Conservation (phyloP, 2,797 vertebrate species). For the Macroramphosus scolopax region DNA sequence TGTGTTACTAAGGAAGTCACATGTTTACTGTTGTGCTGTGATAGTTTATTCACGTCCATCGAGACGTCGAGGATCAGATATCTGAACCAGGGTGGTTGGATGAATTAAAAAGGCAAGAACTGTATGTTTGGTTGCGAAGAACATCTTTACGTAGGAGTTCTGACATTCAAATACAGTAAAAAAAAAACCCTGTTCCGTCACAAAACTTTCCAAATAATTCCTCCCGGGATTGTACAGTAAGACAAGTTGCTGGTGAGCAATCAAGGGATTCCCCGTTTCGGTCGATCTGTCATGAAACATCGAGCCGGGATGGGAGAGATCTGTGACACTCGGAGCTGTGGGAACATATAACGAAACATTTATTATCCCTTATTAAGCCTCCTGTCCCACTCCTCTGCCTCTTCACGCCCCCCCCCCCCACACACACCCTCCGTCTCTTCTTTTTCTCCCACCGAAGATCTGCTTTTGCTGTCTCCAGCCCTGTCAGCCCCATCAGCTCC, state of each 20-base stretch:
- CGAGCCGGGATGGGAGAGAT: conserved; percentile 31
- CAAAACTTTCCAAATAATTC: conserved; percentile 50
- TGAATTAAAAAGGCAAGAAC: too few relatives aligned
- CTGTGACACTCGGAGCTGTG: conserved; percentile 51
- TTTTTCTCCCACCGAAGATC: conserved; percentile 45
- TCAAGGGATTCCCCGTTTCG: conserved; percentile 67
- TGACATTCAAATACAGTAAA: too few relatives aligned
- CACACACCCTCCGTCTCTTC: conserved; percentile 15
- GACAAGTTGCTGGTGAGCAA: conserved; percentile 46
- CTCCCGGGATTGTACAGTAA: conserved; percentile 38
- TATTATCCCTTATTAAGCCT: conserved; percentile 42
- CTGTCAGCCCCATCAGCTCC: conserved; percentile 63
- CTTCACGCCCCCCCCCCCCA: conserved; percentile 14
- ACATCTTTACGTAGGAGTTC: background rate
- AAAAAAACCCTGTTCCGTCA: background rate
- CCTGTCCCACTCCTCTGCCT: conserved; percentile 25
- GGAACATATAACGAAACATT: conserved; percentile 47
- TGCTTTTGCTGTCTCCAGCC: conserved; percentile 52
- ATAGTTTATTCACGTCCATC: background rate
- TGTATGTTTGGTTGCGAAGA: too few relatives aligned
- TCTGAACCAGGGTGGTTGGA: too few relatives aligned
- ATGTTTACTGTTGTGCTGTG: conserved; percentile 1
- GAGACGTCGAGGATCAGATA: too few relatives aligned
- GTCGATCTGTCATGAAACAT: conserved; percentile 41
- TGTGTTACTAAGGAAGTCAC: conserved; percentile 21